Percentiles rank a stretch among this genome's conserved stretches.
Evolutionary conservation across 1,140 invertebrate species (phyloP).

Genomic region (Ceratosolen fusciceps): DNA sequence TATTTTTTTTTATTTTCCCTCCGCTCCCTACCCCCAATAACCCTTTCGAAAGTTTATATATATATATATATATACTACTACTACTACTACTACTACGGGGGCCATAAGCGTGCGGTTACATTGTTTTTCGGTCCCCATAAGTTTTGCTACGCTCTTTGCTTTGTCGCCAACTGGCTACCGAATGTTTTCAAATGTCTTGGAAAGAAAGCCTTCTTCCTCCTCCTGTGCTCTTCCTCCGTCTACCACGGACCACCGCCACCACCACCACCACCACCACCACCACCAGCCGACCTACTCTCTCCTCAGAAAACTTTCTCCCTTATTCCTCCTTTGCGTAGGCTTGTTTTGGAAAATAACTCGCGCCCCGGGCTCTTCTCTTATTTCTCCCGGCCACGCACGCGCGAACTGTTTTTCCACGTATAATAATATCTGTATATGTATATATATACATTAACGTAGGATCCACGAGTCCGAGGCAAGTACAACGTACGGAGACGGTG

Average conservation of each 20-base stretch:
- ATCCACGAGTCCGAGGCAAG: too few species aligned
- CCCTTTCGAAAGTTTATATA: slow-evolving; percentile 1
- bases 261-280: too few species aligned
- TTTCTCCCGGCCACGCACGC: background rate
- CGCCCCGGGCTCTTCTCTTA: background rate
- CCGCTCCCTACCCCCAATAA: too few species aligned
- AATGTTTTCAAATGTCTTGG: slow-evolving; percentile 15
- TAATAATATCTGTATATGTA: too few species aligned
- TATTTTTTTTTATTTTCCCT: too few species aligned
- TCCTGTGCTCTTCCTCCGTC: slow-evolving; percentile 1
- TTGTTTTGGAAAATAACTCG: slow-evolving; percentile 6
- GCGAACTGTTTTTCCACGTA: too few species aligned
- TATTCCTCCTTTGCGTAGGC: background rate
- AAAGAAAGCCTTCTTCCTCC: slow-evolving; percentile 1
- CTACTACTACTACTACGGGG: too few species aligned
- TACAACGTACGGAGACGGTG: too few species aligned
- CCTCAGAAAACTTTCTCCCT: slow-evolving; percentile 37
- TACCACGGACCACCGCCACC: too few species aligned
- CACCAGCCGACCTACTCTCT: too few species aligned
- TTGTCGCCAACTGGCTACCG: background rate
- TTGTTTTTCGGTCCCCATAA: slow-evolving; percentile 16
- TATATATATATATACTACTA: too few species aligned
- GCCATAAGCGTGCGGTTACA: background rate
- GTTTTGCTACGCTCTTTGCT: slow-evolving; percentile 36
- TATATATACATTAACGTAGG: too few species aligned